These are phyloP conservation scores for Thunnus albacares DNA, from an alignment of 2,797 vertebrate genomes.

Conservation along the genomic window DNA sequence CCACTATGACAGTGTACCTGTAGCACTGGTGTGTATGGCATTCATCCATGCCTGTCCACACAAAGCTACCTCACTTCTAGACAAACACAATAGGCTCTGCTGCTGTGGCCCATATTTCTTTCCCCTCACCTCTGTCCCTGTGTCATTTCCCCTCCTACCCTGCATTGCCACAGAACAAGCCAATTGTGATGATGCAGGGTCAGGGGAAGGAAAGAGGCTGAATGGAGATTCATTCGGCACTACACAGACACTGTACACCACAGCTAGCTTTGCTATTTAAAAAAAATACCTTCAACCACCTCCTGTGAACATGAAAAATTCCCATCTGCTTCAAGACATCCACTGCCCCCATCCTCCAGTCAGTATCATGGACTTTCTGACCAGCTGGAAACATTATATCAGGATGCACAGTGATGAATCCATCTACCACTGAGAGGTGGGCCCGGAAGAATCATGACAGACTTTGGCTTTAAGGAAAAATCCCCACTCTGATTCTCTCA, in stretches of 20 bases:
- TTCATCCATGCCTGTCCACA: neutral
- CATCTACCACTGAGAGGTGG: neutral
- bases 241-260: neutral
- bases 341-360: neutral
- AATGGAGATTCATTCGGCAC: constrained; percentile 25
- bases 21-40: neutral
- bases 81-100: neutral
- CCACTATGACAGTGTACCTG: neutral
- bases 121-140: constrained; percentile 11
- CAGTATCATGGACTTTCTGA: constrained; percentile 21
- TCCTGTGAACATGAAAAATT: constrained; percentile 18
- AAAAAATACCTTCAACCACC: constrained; percentile 1
- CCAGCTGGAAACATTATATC: constrained; percentile 4
- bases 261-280: constrained; percentile 13
- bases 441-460: neutral
- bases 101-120: constrained; percentile 1
- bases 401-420: constrained; percentile 11
- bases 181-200: constrained; percentile 16
- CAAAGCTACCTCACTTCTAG: constrained; percentile 12
- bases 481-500: neutral
- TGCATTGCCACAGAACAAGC: constrained; percentile 29
- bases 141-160: constrained; percentile 4
- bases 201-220: constrained; percentile 19
- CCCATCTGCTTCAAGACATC: neutral
- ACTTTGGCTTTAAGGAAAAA: constrained; percentile 4